A percentile compares a stretch with the other conserved stretches of the same genome.
These are phyloP conservation scores for Sabatieria punctata DNA, from an alignment of 2,888 invertebrate genomes.

Conservation along the genomic window DNA sequence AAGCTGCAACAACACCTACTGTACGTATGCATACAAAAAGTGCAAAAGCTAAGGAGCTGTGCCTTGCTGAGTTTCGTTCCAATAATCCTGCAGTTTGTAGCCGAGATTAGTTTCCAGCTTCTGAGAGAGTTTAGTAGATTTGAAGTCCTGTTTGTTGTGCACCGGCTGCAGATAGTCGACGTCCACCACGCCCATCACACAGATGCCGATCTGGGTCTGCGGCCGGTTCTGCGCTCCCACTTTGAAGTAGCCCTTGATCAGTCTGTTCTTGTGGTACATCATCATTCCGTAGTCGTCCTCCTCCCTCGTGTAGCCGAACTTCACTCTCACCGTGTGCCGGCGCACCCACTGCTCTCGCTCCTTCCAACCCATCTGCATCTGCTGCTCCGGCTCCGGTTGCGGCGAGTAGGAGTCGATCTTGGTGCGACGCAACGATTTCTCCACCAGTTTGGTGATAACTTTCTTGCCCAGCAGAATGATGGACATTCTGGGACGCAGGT, in stretches of 20 bases:
- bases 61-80: too few species aligned
- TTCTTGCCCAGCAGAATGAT: constrained; percentile 28
- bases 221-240: constrained; percentile 32
- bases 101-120: background rate
- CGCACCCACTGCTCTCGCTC: too few species aligned
- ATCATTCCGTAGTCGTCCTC: constrained; percentile 29
- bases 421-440: constrained; percentile 27
- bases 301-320: constrained; percentile 27
- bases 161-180: constrained; percentile 29
- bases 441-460: constrained; percentile 29
- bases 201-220: constrained; percentile 24
- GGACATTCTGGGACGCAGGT: constrained; percentile 32
- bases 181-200: constrained; percentile 31
- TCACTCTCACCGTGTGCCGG: constrained; percentile 26
- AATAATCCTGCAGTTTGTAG: background rate
- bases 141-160: constrained; percentile 33
- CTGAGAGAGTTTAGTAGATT: constrained; percentile 1
- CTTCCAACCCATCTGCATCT: too few species aligned
- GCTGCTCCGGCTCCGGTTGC: constrained; percentile 22
- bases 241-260: constrained; percentile 32
- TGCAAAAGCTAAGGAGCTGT: too few species aligned
- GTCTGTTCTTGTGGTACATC: constrained; percentile 31
- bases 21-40: too few species aligned
- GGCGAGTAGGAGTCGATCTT: constrained; percentile 29
- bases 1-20: too few species aligned